Percentiles rank a stretch among this genome's conserved stretches.
These are phyloP conservation scores for Pitangus sulphuratus DNA, from an alignment of 2,797 vertebrate species.

Conservation along the genomic window DNA sequence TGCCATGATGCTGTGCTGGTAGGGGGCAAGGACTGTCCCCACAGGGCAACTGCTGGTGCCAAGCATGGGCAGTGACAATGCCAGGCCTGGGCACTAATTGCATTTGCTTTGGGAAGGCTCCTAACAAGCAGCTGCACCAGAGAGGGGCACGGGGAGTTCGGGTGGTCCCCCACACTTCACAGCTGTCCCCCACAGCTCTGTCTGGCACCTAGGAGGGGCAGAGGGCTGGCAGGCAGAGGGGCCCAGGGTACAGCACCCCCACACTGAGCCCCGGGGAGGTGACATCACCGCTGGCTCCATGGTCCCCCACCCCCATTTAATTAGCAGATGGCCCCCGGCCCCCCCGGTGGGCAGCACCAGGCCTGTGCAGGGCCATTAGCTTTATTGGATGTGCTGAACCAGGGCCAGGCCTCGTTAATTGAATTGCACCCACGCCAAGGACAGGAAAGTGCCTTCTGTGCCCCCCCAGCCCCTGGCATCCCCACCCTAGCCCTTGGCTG, in stretches of 20 bases:
- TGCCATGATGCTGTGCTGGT: fast-evolving
- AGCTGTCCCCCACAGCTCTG: not conserved
- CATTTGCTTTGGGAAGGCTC: not conserved
- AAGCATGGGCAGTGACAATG: not conserved
- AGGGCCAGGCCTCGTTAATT: constrained; percentile 56
- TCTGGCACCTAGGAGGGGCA: not conserved
- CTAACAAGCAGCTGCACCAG: not conserved
- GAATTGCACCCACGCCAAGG: constrained; percentile 53
- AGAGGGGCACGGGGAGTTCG: not conserved
- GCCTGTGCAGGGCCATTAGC: constrained; percentile 60
- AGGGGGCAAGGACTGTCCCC: not conserved
- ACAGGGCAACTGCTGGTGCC: not conserved
- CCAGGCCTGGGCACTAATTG: constrained; percentile 17
- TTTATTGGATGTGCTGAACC: constrained; percentile 41
- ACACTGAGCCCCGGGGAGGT: not conserved
- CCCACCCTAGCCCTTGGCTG: not conserved
- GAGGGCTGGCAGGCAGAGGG: not conserved
- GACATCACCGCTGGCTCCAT: not conserved
- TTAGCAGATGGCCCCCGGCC: constrained; percentile 40
- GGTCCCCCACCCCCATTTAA: constrained; percentile 26
- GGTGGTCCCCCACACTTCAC: not conserved
- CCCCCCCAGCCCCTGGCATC: not conserved
- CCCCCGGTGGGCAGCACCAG: not conserved
- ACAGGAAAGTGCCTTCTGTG: not conserved
- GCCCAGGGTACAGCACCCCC: not conserved